A percentile compares a stretch with the other conserved stretches of the same genome.
These are phyloP conservation scores for Borostomias antarcticus DNA, from an alignment of 2,797 vertebrate genomes.

Conservation along the genomic window DNA sequence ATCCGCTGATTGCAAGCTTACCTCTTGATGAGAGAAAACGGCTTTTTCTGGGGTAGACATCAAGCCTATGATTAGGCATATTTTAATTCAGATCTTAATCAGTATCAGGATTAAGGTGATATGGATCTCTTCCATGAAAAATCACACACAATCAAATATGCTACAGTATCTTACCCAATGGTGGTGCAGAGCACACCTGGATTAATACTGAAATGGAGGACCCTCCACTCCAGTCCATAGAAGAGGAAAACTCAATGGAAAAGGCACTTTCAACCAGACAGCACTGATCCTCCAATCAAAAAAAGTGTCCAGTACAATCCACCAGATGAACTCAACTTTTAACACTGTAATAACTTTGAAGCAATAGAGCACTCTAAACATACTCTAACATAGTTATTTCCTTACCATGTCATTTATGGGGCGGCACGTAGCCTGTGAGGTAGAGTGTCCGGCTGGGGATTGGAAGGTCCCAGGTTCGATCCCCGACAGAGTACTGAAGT, in stretches of 20 bases:
- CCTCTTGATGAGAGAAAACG: constrained; percentile 49
- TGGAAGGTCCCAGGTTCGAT: no score
- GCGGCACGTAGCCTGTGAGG: no score
- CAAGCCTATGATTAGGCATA: constrained; percentile 68
- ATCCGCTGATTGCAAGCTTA: constrained; percentile 54
- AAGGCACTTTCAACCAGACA: neutral
- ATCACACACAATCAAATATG: constrained; percentile 24
- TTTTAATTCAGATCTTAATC: constrained; percentile 61
- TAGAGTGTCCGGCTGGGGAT: no score
- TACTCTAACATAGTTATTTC: no score
- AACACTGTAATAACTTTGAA: no score
- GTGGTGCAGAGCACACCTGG: neutral
- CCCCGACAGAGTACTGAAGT: no score
- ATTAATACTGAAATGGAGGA: constrained; percentile 17
- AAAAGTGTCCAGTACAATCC: no score
- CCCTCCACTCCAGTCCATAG: neutral
- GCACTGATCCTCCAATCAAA: neutral
- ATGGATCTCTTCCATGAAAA: constrained; percentile 20
- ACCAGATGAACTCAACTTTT: no score
- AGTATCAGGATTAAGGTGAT: constrained; percentile 48
- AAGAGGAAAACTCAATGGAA: neutral
- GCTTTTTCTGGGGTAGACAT: constrained; percentile 65
- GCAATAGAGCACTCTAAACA: no score
- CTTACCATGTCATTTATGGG: constrained; percentile 22
- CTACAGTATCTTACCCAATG: constrained; percentile 17